A percentile compares a stretch with the other conserved stretches of the same genome.
Conservation (phyloP, 2,113 vertebrate species). For the Delphinapterus leucas region DNA sequence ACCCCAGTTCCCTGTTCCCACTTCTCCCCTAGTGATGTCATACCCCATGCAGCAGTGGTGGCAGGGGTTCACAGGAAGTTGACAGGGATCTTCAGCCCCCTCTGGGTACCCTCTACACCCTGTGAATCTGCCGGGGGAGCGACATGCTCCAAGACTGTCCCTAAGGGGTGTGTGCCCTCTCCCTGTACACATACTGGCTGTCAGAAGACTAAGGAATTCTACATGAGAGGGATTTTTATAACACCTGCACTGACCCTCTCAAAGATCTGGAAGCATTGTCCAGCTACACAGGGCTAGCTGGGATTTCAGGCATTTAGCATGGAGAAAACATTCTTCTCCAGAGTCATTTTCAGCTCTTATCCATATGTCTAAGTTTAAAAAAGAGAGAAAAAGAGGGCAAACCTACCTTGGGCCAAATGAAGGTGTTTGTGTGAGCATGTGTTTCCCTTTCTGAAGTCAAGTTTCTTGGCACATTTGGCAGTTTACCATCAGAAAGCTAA, state of each 20-base stretch:
- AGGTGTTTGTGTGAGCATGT: neutral
- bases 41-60: rapidly evolving
- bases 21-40: neutral
- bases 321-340: neutral
- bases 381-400: neutral
- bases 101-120: neutral
- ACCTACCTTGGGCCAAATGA: neutral
- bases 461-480: conserved; percentile 24
- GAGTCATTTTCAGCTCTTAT: neutral
- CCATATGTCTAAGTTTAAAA: neutral
- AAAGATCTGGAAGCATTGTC: neutral
- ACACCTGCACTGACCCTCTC: neutral
- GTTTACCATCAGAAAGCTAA: neutral
- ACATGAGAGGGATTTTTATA: neutral
- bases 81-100: neutral
- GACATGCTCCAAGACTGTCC: neutral
- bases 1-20: neutral
- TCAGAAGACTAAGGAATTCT: neutral
- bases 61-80: neutral
- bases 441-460: neutral
- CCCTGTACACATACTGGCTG: neutral
- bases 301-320: neutral
- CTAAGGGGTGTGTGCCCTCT: neutral
- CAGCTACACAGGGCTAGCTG: neutral
- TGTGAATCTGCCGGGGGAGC: neutral